A percentile compares a stretch with the other conserved stretches of the same genome.
phyloP scores from a whole-genome alignment of 2,113 vertebrate species.

The Elaphurus davidianus region DNA sequence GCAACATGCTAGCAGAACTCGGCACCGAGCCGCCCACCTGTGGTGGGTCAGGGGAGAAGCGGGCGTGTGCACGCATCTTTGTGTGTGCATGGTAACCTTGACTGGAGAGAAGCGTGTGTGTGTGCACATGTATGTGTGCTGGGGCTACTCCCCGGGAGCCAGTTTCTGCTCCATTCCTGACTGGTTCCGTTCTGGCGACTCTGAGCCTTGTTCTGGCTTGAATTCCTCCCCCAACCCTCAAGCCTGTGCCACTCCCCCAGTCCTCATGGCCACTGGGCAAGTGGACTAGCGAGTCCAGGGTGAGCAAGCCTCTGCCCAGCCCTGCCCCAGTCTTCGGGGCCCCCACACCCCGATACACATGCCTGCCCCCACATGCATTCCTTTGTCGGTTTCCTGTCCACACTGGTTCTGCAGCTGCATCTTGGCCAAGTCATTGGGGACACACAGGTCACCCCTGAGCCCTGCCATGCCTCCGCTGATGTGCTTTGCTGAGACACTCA shows the following conservation, averaged over 20 bases:
- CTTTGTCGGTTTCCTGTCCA: background rate
- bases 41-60: background rate
- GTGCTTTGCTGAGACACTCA: background rate
- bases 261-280: background rate
- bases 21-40: fast-evolving
- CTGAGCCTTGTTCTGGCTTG: background rate
- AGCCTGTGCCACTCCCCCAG: background rate
- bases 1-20: no score
- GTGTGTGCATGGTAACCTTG: background rate
- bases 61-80: fast-evolving
- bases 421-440: background rate
- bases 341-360: background rate
- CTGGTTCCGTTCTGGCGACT: background rate
- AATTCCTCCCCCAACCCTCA: background rate
- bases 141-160: background rate
- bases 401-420: background rate
- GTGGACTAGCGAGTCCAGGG: background rate
- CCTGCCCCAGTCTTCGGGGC: background rate
- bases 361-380: background rate
- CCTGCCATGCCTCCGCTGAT: background rate
- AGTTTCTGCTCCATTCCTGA: background rate
- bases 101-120: background rate
- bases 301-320: background rate
- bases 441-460: background rate
- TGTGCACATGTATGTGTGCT: no score